Evolutionary conservation across 2,113 vertebrate species (phyloP).

Genomic region (Malurus alboscapulatus): DNA sequence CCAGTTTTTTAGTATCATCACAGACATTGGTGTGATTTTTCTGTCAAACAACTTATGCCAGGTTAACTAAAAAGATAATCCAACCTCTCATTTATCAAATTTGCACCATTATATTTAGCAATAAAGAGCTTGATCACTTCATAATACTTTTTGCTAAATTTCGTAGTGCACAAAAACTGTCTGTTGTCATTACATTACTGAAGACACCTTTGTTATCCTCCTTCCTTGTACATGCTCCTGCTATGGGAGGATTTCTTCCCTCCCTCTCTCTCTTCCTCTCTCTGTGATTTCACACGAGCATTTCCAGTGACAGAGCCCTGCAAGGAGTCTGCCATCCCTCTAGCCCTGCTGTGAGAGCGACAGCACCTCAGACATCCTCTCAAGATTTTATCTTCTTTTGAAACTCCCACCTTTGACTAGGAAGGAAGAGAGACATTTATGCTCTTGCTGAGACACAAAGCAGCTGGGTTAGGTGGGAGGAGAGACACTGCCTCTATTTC

Average conservation of each 20-base stretch:
- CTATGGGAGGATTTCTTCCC: not conserved
- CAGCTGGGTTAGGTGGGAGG: constrained; percentile 38
- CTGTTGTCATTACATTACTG: not conserved
- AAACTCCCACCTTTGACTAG: constrained; percentile 46
- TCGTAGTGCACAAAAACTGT: not conserved
- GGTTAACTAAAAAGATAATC: not conserved
- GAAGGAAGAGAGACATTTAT: constrained; percentile 40
- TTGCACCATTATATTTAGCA: not conserved
- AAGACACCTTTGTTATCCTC: not conserved
- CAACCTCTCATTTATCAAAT: not conserved
- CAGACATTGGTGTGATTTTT: not conserved
- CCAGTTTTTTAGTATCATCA: not conserved
- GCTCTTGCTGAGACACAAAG: constrained; percentile 62
- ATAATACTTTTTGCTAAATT: not conserved
- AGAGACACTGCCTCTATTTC: not conserved
- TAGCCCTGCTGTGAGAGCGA: constrained; percentile 9
- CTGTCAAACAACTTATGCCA: not conserved
- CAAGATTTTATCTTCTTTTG: constrained; percentile 52
- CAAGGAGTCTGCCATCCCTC: constrained; percentile 27
- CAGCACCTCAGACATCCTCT: not conserved
- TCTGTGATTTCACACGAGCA: not conserved
- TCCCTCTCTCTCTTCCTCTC: not conserved
- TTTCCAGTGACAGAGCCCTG: constrained; percentile 24
- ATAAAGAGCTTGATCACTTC: not conserved
- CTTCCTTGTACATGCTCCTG: not conserved